Percentiles rank a stretch among this genome's conserved stretches.
Conservation (phyloP, 2,797 vertebrate species). For the Chromis chromis region DNA sequence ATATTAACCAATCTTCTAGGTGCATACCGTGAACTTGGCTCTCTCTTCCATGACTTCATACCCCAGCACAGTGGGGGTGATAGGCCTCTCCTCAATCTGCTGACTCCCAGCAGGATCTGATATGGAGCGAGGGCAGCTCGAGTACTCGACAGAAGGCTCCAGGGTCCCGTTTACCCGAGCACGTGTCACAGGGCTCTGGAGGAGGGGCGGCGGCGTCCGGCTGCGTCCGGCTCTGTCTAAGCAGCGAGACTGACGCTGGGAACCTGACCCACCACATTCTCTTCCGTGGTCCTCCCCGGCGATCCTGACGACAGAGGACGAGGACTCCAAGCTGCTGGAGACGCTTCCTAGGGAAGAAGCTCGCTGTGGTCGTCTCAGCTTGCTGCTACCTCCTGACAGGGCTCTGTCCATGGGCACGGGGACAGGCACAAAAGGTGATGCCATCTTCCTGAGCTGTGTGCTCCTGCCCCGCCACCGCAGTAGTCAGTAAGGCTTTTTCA, state of each 20-base stretch:
- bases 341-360: constrained; percentile 78
- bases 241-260: constrained; percentile 51
- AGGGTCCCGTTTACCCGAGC: constrained; percentile 69
- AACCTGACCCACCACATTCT: constrained; percentile 21
- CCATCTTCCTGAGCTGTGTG: constrained; percentile 67
- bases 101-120: constrained; percentile 65
- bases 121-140: constrained; percentile 70
- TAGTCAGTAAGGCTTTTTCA: constrained; percentile 2
- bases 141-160: constrained; percentile 64
- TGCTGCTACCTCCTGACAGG: constrained; percentile 51
- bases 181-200: constrained; percentile 48
- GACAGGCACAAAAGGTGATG: constrained; percentile 81
- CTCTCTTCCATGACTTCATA: constrained; percentile 99
- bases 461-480: constrained; percentile 36
- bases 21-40: constrained; percentile 94
- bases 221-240: constrained; percentile 57
- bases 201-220: constrained; percentile 66
- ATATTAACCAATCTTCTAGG: neutral
- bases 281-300: constrained; percentile 24
- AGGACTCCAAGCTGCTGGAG: constrained; percentile 67
- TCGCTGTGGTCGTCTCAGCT: constrained; percentile 70
- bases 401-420: constrained; percentile 75
- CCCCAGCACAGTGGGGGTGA: constrained; percentile 87
- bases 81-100: constrained; percentile 69
- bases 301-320: constrained; percentile 24